Evolutionary conservation across 1,140 invertebrate species (phyloP).

Genomic region (Drosophila dunni): DNA sequence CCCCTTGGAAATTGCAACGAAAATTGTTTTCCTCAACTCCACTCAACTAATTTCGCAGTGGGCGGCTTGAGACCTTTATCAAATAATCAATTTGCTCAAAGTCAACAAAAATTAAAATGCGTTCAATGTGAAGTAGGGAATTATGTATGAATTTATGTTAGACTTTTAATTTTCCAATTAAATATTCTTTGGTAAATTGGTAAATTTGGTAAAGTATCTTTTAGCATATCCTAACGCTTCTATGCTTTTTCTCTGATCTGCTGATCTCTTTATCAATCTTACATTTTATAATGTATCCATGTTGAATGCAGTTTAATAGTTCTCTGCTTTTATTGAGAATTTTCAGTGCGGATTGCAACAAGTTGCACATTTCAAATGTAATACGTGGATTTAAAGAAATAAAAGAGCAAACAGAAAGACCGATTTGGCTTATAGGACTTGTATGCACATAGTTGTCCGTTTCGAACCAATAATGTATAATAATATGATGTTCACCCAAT

Average conservation of each 20-base stretch:
- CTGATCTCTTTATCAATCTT: no score
- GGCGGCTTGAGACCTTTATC: conserved; percentile 1
- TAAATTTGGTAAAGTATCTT: no score
- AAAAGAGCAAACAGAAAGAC: neutral
- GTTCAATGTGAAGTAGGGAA: neutral
- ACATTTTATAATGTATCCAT: no score
- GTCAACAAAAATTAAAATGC: neutral
- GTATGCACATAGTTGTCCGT: no score
- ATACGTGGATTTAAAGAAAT: conserved; percentile 7
- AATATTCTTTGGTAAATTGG: no score
- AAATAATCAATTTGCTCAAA: conserved; percentile 9
- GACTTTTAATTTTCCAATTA: no score
- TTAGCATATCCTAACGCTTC: no score
- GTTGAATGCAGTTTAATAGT: no score
- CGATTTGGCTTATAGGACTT: no score
- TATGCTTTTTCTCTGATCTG: no score
- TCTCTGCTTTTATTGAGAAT: neutral
- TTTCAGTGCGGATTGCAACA: conserved; percentile 34
- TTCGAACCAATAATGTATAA: no score
- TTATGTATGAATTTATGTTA: neutral
- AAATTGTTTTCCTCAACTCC: conserved; percentile 31
- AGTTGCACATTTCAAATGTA: conserved; percentile 37
- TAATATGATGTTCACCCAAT: neutral
- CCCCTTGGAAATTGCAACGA: conserved; percentile 29
- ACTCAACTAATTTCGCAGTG: conserved; percentile 18